Base-by-base conservation (phyloP, 2,888 invertebrate species). In the Drosophila dives region DNA sequence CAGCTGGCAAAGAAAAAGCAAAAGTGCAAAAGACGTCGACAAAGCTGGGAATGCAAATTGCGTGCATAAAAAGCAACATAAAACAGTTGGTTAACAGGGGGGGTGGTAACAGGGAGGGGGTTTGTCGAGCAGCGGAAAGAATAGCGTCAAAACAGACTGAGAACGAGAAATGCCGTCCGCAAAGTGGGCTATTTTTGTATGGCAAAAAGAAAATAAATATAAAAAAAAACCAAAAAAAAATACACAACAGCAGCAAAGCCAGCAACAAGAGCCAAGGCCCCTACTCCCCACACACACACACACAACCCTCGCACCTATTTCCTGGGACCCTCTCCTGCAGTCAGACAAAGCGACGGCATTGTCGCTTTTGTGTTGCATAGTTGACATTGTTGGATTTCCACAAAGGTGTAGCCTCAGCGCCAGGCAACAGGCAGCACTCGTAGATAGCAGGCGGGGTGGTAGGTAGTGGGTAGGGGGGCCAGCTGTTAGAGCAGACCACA, bases 321-420 rank as follows among this genome's bases (percentile, higher is more conserved):
- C 49, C 55, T 15, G 38, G 29, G 29, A 29, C 58, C 48, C 53
- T 17, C 72, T 40, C 56, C 75, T 68, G 69, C 72, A 79, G 86
- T 74, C 89, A 83, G 86, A 86, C 85, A 86, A 86, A 86, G 84
- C 89, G 83, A 80, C 74, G 74, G 84, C 75, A 86, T 83, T 88
- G 85, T 86, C 77, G 89, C 89, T 86, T 88, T 86, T 86, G 89
- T 83, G 83, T 88, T 83, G 83, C 85, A 86, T 88, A 86, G 85
- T 88, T 86, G 85, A 86, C 85, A 86, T 86, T 86, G 85, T 86
- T 86, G 81, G 84, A 88, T 86, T 86, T 81, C 75, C 77, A 89
- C 89, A 81, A 89, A 89, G 89, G 86, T 86, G 84, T 72, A 73
- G 72, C 67, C 70, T 38, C 49, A 62, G 60, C 45, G 63, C 20